phyloP scores from a whole-genome alignment of 64 coral and sea anemone genomes.

The Montipora capricornis region DNA sequence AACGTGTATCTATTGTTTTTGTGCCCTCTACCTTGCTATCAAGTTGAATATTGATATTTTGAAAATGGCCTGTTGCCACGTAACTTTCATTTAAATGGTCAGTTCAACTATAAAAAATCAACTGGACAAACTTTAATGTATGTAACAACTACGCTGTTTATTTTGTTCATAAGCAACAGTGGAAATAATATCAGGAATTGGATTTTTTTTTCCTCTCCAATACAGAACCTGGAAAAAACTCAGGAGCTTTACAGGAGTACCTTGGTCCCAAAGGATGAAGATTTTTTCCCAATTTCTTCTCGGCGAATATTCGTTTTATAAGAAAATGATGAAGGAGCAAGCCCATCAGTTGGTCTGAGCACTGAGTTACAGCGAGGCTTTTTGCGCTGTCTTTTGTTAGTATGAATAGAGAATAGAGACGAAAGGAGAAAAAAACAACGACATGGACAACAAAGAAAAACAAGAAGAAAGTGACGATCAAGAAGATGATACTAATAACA shows the following conservation, averaged over 20 bases:
- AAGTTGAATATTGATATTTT: no score
- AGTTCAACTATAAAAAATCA: background rate
- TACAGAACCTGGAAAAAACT: conserved; percentile 34
- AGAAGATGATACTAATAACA: no score
- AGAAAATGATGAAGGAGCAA: conserved; percentile 18
- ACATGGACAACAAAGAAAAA: no score
- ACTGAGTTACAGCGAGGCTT: no score
- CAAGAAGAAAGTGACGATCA: no score
- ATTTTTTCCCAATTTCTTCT: conserved; percentile 32
- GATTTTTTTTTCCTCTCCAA: background rate
- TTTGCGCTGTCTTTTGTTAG: no score
- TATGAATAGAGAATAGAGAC: no score
- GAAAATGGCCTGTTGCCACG: no score
- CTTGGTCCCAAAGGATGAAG: conserved; percentile 20
- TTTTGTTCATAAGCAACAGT: background rate
- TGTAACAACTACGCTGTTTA: background rate
- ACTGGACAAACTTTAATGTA: background rate
- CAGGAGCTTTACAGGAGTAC: background rate
- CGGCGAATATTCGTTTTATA: conserved; percentile 38
- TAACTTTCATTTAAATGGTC: background rate
- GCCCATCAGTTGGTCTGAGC: background rate
- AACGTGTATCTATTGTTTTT: no score
- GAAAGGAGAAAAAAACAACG: no score
- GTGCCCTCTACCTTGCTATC: no score
- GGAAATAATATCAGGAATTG: background rate